Conservation (phyloP, 2,797 vertebrate species). For the Octomys mimax region DNA sequence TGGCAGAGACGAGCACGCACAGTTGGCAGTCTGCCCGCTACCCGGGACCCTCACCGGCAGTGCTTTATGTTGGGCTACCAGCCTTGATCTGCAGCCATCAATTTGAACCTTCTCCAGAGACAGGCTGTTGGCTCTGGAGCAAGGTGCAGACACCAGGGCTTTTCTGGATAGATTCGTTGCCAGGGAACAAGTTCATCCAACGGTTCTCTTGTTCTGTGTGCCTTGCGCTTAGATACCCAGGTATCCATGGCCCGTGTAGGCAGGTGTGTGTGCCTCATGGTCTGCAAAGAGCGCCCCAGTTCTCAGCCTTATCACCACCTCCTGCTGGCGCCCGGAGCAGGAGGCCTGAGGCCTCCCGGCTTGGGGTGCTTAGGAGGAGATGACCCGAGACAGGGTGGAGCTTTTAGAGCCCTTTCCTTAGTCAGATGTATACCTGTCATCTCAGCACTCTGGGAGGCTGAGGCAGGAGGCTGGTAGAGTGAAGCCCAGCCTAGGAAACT, state of each 20-base stretch:
- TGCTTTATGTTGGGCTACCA: background rate
- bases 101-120: background rate
- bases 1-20: background rate
- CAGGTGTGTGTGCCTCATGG: background rate
- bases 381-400: background rate
- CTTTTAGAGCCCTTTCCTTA: constrained; percentile 41
- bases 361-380: background rate
- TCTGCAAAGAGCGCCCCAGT: background rate
- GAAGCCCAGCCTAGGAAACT: background rate
- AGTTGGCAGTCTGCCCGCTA: background rate
- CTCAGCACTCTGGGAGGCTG: background rate
- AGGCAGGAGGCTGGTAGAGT: background rate
- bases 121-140: background rate
- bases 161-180: constrained; percentile 52
- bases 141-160: background rate
- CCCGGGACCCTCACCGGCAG: background rate
- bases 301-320: background rate
- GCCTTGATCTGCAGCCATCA: background rate
- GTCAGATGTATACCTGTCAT: background rate
- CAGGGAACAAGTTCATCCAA: background rate
- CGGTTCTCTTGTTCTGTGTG: background rate
- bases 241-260: background rate
- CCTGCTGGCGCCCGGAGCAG: background rate
- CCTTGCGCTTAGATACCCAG: background rate
- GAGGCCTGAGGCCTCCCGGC: background rate